Conservation (phyloP, 2,797 vertebrate genomes). For the Pagetopsis macropterus region DNA sequence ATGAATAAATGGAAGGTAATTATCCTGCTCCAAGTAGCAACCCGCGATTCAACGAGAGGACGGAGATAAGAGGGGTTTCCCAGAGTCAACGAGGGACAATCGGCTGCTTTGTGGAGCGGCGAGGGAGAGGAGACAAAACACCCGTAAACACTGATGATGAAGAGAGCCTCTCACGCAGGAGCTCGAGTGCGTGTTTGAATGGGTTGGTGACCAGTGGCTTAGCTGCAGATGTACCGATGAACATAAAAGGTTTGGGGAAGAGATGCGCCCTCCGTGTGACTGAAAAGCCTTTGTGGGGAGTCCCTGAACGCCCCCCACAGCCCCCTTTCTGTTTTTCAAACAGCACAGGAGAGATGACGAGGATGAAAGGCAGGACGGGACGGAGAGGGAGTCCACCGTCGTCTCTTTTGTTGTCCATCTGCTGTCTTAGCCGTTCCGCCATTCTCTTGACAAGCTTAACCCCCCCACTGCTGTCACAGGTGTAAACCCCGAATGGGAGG, state of each 20-base stretch:
- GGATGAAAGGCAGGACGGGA: conserved; percentile 69
- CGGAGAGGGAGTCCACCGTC: conserved; percentile 58
- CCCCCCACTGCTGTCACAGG: conserved; percentile 62
- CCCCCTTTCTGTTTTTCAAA: neutral
- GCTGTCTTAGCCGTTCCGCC: conserved; percentile 61
- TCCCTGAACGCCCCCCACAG: conserved; percentile 26
- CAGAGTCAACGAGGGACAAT: conserved; percentile 71
- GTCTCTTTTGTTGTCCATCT: conserved; percentile 79
- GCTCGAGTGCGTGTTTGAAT: conserved; percentile 40
- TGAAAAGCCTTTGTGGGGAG: conserved; percentile 73
- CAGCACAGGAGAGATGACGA: conserved; percentile 59
- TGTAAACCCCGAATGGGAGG: conserved; percentile 56
- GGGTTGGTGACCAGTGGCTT: conserved; percentile 50
- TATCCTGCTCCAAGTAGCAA: conserved; percentile 50
- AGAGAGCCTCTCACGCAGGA: conserved; percentile 49
- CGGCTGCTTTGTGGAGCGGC: conserved; percentile 61
- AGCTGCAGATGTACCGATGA: conserved; percentile 65
- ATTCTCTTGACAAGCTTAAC: conserved; percentile 63
- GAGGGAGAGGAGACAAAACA: conserved; percentile 56
- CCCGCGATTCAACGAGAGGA: conserved; percentile 43
- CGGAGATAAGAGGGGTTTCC: conserved; percentile 59
- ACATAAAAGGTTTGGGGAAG: conserved; percentile 58
- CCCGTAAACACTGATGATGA: conserved; percentile 50
- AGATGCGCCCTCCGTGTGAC: conserved; percentile 54
- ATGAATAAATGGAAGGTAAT: conserved; percentile 67